Conservation (phyloP, 2,888 invertebrate species). For the Plagiodera versicolora region DNA sequence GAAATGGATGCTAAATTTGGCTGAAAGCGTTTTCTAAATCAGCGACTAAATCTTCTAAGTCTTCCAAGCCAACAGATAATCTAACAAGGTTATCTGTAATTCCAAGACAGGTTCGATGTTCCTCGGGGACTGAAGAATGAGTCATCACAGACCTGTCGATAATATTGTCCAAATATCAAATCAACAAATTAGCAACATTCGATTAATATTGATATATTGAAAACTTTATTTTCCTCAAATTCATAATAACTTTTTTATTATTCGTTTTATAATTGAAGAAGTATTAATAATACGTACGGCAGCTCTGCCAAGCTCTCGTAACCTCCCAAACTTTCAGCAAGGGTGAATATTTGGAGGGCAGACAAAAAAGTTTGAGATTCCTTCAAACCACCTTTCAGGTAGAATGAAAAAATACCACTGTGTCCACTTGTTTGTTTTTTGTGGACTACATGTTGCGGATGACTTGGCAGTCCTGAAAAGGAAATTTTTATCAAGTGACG, state of each 20-base stretch:
- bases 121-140: conserved; percentile 85
- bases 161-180: background rate
- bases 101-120: conserved; percentile 70
- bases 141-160: conserved; percentile 86
- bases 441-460: conserved; percentile 79
- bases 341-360: conserved; percentile 71
- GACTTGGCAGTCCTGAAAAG: conserved; percentile 69
- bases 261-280: background rate
- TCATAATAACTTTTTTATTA: background rate
- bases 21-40: conserved; percentile 76
- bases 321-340: conserved; percentile 91
- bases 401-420: conserved; percentile 88
- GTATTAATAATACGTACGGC: conserved; percentile 66
- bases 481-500: background rate
- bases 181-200: background rate
- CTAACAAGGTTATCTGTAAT: conserved; percentile 85
- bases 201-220: background rate
- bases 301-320: conserved; percentile 89
- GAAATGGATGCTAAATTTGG: too few relatives aligned
- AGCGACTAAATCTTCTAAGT: conserved; percentile 77
- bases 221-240: background rate
- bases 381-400: conserved; percentile 71
- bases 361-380: conserved; percentile 73
- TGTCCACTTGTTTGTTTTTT: conserved; percentile 79
- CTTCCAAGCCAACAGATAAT: conserved; percentile 89